Percentiles rank a stretch among this genome's conserved stretches.
These are phyloP conservation scores for Drosophila aff. DNA, from an alignment of 1,140 invertebrate species.

Conservation along the genomic window DNA sequence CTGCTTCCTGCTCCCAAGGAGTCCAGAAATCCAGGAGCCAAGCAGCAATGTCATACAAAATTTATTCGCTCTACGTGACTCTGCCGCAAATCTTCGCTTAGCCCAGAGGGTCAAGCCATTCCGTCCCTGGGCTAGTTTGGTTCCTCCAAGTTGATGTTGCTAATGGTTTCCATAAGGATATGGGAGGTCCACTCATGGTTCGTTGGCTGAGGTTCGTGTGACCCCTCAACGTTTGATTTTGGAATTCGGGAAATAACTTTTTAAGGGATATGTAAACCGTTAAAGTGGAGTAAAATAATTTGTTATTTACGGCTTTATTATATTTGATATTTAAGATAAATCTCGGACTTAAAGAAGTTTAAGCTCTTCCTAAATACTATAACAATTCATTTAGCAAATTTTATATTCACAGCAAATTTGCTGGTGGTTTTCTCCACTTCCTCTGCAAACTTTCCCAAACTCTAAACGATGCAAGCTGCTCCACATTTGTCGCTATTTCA, in stretches of 20 bases:
- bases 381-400: constrained; percentile 7
- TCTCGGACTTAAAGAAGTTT: background rate
- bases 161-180: constrained; percentile 51
- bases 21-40: constrained; percentile 18
- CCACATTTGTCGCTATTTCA: constrained; percentile 10
- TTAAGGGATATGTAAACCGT: background rate
- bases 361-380: background rate
- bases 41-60: constrained; percentile 50
- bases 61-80: constrained; percentile 65
- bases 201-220: constrained; percentile 32
- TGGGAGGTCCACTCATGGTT: constrained; percentile 49
- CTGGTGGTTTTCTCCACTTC: background rate
- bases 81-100: constrained; percentile 50
- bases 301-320: background rate
- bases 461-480: constrained; percentile 13
- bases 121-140: constrained; percentile 32
- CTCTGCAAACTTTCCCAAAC: constrained; percentile 9
- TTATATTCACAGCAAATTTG: background rate
- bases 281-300: background rate
- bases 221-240: background rate
- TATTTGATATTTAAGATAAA: too few species aligned
- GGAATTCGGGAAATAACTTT: background rate
- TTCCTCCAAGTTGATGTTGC: constrained; percentile 37
- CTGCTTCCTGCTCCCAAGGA: background rate
- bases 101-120: constrained; percentile 36